Conservation (phyloP, 2,888 invertebrate species). For the Hypena proboscidalis region DNA sequence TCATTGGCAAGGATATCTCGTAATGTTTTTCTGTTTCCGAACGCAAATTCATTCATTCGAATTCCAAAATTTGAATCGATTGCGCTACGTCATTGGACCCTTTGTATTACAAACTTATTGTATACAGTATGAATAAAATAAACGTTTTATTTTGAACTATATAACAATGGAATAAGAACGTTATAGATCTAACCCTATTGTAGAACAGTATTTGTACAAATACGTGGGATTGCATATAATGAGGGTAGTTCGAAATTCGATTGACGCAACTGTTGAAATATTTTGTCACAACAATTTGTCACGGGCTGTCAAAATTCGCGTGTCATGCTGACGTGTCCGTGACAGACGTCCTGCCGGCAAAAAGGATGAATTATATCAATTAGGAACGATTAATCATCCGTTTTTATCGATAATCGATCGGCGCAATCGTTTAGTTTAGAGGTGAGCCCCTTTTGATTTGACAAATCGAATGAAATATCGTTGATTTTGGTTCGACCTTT, state of each 20-base stretch:
- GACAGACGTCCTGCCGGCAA: constrained; percentile 63
- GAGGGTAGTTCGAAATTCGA: constrained; percentile 61
- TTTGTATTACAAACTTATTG: constrained; percentile 47
- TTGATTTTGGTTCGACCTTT: constrained; percentile 41
- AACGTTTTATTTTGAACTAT: constrained; percentile 26
- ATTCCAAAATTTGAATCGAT: constrained; percentile 67
- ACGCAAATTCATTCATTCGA: constrained; percentile 67
- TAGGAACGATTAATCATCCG: constrained; percentile 76
- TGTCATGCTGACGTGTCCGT: constrained; percentile 69
- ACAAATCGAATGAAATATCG: constrained; percentile 65
- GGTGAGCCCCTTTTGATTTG: constrained; percentile 69
- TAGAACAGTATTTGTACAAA: constrained; percentile 11
- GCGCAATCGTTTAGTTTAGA: constrained; percentile 72
- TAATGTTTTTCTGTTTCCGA: constrained; percentile 51
- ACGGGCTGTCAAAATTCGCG: constrained; percentile 75
- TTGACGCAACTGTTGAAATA: constrained; percentile 83
- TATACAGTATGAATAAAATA: constrained; percentile 12
- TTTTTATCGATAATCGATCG: constrained; percentile 72
- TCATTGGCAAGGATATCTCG: constrained; percentile 55
- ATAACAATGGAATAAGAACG: constrained; percentile 22
- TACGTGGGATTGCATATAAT: constrained; percentile 51
- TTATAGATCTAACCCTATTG: background rate
- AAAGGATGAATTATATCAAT: constrained; percentile 78
- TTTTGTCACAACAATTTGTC: constrained; percentile 85
- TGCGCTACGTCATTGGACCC: constrained; percentile 68